Conservation (phyloP, 2,888 invertebrate species). For the Lycia hirtaria region DNA sequence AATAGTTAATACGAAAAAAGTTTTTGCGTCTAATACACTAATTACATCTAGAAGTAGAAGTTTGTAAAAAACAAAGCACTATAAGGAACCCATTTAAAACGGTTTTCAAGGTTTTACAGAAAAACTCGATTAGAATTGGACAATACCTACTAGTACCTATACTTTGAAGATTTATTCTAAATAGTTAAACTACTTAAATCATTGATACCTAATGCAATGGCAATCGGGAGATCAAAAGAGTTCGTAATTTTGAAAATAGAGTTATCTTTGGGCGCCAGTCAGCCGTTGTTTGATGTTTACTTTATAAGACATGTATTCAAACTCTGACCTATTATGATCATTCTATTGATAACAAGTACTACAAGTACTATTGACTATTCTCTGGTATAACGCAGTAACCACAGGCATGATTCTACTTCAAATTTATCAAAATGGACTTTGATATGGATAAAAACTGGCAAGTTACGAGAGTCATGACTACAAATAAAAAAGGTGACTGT, state of each 20-base stretch:
- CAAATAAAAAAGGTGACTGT: not conserved
- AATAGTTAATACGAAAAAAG: not conserved
- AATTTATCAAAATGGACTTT: not conserved
- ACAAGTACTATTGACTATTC: no score
- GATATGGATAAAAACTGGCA: not conserved
- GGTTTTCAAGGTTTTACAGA: slow-evolving; percentile 13
- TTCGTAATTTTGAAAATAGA: no score
- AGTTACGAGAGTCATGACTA: not conserved
- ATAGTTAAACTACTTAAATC: not conserved
- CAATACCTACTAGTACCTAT: slow-evolving; percentile 7
- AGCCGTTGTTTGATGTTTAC: no score
- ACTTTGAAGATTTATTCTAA: slow-evolving; percentile 4
- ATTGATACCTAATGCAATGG: not conserved
- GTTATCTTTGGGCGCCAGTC: no score
- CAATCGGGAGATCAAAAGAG: no score
- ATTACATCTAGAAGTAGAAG: slow-evolving; percentile 5
- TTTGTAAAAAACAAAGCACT: slow-evolving; percentile 12
- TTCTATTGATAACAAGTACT: no score
- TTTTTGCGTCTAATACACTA: not conserved
- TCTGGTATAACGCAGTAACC: not conserved
- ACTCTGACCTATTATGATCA: no score
- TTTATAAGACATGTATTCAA: no score
- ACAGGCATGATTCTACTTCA: not conserved
- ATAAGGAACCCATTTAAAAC: slow-evolving; percentile 13
- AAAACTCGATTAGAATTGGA: slow-evolving; percentile 12